Evolutionary conservation across 2,113 vertebrate genomes (phyloP).

Genomic region (Tringa solitaria): DNA sequence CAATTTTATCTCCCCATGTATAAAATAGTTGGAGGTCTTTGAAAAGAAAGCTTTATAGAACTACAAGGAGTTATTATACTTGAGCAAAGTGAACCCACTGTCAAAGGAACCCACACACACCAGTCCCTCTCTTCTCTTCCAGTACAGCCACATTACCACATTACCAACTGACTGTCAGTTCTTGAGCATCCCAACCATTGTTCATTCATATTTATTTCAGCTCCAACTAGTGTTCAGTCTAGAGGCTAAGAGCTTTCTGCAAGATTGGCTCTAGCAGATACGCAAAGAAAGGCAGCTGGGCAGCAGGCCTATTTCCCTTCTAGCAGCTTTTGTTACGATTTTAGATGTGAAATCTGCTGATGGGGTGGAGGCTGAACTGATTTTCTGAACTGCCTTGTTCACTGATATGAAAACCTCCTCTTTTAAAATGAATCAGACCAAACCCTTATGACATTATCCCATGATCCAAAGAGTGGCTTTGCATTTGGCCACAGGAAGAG

Average conservation of each 20-base stretch:
- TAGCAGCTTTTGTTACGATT: conserved; percentile 45
- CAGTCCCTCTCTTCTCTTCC: neutral
- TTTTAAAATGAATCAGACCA: conserved; percentile 20
- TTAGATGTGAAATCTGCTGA: conserved; percentile 28
- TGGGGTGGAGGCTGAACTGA: neutral
- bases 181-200: neutral
- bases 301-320: conserved; percentile 24
- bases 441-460: conserved; percentile 11
- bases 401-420: neutral
- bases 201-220: conserved; percentile 30
- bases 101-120: neutral
- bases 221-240: neutral
- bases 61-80: neutral
- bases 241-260: conserved; percentile 14
- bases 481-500: conserved; percentile 22
- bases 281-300: conserved; percentile 13
- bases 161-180: neutral
- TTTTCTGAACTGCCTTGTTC: conserved; percentile 31
- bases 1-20: neutral
- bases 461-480: conserved; percentile 23
- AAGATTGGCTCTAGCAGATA: conserved; percentile 26
- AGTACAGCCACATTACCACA: neutral
- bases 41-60: neutral
- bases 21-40: neutral
- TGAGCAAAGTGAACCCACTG: neutral